Conservation (phyloP, 2,888 invertebrate species). For the Neoascia interrupta region DNA sequence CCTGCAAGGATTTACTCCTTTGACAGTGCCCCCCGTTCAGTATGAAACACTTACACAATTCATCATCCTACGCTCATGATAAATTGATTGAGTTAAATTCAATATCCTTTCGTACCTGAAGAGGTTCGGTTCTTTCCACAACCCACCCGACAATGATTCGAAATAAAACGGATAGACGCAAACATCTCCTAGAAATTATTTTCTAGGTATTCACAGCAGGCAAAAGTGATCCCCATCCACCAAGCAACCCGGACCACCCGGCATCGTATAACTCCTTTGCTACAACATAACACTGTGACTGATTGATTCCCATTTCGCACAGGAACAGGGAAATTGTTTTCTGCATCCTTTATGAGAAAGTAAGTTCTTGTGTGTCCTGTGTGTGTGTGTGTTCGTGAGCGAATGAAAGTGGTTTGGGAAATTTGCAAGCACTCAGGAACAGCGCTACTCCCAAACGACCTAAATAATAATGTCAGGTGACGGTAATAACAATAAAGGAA, state of each 20-base stretch:
- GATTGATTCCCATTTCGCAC: slow-evolving; percentile 59
- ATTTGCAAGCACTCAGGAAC: slow-evolving; percentile 33
- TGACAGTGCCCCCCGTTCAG: background rate
- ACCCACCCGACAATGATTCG: background rate
- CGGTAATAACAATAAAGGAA: slow-evolving; percentile 58
- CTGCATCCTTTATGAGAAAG: slow-evolving; percentile 20
- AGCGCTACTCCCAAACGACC: slow-evolving; percentile 33
- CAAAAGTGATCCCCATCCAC: background rate
- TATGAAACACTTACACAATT: slow-evolving; percentile 27
- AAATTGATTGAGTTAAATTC: slow-evolving; percentile 63
- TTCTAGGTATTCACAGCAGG: background rate
- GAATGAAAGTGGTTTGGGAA: slow-evolving; percentile 13
- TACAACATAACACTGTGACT: slow-evolving; percentile 42
- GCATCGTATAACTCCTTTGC: slow-evolving; percentile 21
- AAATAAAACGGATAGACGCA: background rate
- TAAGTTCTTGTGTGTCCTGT: background rate
- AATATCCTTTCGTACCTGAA: slow-evolving; percentile 46
- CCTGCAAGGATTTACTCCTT: background rate
- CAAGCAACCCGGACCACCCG: background rate
- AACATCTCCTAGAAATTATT: slow-evolving; percentile 12
- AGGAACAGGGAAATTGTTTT: slow-evolving; percentile 60
- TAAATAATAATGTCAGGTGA: slow-evolving; percentile 55
- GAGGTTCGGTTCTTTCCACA: slow-evolving; percentile 18
- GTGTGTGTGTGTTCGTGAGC: background rate
- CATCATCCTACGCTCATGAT: slow-evolving; percentile 56